Percentiles rank a stretch among this genome's conserved stretches.
These are phyloP conservation scores for Fistularia commersonii DNA, from an alignment of 2,797 vertebrate genomes.

Conservation along the genomic window DNA sequence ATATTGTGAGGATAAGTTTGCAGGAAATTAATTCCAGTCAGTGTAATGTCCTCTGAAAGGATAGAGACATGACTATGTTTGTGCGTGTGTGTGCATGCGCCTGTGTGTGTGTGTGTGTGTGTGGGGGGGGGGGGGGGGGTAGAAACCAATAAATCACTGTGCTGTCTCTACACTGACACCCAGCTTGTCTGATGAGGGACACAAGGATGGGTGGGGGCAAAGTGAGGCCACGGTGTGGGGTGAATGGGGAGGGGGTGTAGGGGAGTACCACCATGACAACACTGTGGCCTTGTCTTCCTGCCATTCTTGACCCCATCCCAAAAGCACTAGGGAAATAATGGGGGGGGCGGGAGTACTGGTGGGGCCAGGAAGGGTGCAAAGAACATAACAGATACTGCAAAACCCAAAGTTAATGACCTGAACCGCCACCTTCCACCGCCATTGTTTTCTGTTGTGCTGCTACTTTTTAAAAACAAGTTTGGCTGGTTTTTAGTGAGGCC, in stretches of 20 bases:
- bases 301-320: slow-evolving; percentile 29
- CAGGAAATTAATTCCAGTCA: background rate
- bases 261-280: slow-evolving; percentile 48
- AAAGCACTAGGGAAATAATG: slow-evolving; percentile 17
- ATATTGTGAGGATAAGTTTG: background rate
- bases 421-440: slow-evolving; percentile 11
- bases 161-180: slow-evolving; percentile 72
- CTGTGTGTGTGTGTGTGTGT: slow-evolving; percentile 13
- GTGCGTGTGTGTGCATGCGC: too few relatives aligned
- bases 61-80: background rate
- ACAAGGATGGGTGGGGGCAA: slow-evolving; percentile 22
- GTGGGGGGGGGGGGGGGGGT: slow-evolving; percentile 37
- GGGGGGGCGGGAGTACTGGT: background rate
- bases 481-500: background rate
- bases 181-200: slow-evolving; percentile 71
- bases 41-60: background rate
- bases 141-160: slow-evolving; percentile 76
- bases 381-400: slow-evolving; percentile 13
- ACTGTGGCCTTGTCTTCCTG: slow-evolving; percentile 68
- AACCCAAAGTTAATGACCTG: slow-evolving; percentile 28
- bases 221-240: slow-evolving; percentile 13
- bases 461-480: background rate
- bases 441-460: slow-evolving; percentile 5
- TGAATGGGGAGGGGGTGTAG: slow-evolving; percentile 1
- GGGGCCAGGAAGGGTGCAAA: slow-evolving; percentile 4